Conservation (phyloP, 2,888 invertebrate genomes). For the Thereva nobilitata region DNA sequence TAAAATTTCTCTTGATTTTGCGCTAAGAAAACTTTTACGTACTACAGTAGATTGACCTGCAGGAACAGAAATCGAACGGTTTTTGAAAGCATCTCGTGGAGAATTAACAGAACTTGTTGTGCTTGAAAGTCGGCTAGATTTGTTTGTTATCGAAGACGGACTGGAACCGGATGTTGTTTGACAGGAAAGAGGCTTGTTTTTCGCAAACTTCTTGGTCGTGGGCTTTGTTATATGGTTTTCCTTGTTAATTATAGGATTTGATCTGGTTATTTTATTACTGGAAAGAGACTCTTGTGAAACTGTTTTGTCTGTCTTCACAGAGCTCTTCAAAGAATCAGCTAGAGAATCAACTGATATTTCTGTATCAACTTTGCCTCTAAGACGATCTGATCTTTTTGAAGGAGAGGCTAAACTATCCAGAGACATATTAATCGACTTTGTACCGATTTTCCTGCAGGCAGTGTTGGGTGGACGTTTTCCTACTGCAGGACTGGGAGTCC, state of each 20-base stretch:
- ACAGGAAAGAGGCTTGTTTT: slow-evolving; percentile 38
- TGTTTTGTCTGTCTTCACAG: slow-evolving; percentile 56
- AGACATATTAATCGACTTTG: slow-evolving; percentile 56
- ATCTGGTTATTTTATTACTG: slow-evolving; percentile 47
- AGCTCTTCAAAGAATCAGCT: slow-evolving; percentile 58
- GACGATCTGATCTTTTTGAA: slow-evolving; percentile 45
- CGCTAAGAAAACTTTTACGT: slow-evolving; percentile 56
- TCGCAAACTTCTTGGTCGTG: slow-evolving; percentile 25
- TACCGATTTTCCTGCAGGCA: slow-evolving; percentile 47
- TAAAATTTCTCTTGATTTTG: slow-evolving; percentile 57
- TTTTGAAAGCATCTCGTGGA: slow-evolving; percentile 54
- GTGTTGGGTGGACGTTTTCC: slow-evolving; percentile 46
- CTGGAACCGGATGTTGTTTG: slow-evolving; percentile 51
- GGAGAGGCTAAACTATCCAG: slow-evolving; percentile 55
- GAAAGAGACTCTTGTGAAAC: slow-evolving; percentile 56
- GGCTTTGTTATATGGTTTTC: slow-evolving; percentile 37
- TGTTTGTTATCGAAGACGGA: slow-evolving; percentile 56
- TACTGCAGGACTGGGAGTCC: slow-evolving; percentile 55
- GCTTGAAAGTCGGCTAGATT: slow-evolving; percentile 54
- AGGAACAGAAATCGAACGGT: slow-evolving; percentile 57
- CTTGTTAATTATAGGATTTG: slow-evolving; percentile 52
- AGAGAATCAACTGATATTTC: slow-evolving; percentile 54
- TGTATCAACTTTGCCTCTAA: slow-evolving; percentile 45
- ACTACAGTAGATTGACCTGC: slow-evolving; percentile 44
- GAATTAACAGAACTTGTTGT: slow-evolving; percentile 54